Conservation (phyloP, 2,888 invertebrate genomes). For the Abrostola triplasia region DNA sequence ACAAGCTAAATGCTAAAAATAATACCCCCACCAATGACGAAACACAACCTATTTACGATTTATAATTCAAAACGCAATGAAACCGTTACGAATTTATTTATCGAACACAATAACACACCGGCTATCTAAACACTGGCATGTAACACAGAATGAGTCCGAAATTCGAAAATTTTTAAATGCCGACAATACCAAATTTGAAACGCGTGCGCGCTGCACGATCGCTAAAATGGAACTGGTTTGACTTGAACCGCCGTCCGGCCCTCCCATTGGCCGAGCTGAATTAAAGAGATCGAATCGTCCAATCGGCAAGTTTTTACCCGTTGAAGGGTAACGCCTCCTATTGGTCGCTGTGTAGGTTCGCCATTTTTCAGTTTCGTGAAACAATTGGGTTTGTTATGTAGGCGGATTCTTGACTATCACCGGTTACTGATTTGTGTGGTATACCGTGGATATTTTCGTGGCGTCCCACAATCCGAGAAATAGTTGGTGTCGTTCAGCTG, state of each 20-base stretch:
- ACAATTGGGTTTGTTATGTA: slow-evolving; percentile 83
- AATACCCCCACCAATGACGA: slow-evolving; percentile 78
- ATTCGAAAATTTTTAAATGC: slow-evolving; percentile 63
- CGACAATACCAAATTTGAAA: slow-evolving; percentile 63
- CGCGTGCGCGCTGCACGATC: slow-evolving; percentile 73
- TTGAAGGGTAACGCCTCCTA: slow-evolving; percentile 80
- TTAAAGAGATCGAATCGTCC: slow-evolving; percentile 68
- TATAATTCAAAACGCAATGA: slow-evolving; percentile 45
- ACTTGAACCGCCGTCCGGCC: slow-evolving; percentile 75
- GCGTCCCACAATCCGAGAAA: slow-evolving; percentile 60
- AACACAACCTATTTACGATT: slow-evolving; percentile 80
- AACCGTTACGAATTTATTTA: slow-evolving; percentile 49
- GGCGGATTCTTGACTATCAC: slow-evolving; percentile 71
- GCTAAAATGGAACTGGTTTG: slow-evolving; percentile 86
- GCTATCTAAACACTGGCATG: slow-evolving; percentile 57
- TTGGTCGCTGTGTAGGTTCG: slow-evolving; percentile 79
- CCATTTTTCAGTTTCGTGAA: slow-evolving; percentile 84
- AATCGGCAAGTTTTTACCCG: slow-evolving; percentile 64
- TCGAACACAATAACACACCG: slow-evolving; percentile 52
- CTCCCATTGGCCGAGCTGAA: slow-evolving; percentile 74
- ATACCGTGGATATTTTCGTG: slow-evolving; percentile 71
- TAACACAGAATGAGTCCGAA: slow-evolving; percentile 56
- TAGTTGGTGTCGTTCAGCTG: slow-evolving; percentile 69
- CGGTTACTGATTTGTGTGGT: slow-evolving; percentile 66
- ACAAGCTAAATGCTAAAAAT: slow-evolving; percentile 87